Conservation (phyloP, 2,797 vertebrate genomes). For the Leuciscus waleckii region DNA sequence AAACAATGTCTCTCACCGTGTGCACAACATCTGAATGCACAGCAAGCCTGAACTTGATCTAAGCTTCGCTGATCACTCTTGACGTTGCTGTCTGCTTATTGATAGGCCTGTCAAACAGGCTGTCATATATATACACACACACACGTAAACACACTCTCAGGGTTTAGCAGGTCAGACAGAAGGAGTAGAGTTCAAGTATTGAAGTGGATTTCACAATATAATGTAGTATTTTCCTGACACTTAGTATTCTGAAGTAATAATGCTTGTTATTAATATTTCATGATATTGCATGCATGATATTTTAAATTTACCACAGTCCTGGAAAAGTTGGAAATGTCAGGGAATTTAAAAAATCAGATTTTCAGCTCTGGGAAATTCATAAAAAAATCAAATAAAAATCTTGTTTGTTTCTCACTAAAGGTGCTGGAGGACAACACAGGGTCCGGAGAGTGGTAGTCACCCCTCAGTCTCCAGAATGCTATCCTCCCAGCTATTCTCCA, state of each 20-base stretch:
- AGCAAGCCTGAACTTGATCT: constrained; percentile 56
- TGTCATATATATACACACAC: background rate
- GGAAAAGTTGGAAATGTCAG: background rate
- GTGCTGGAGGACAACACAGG: constrained; percentile 95
- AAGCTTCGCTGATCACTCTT: constrained; percentile 42
- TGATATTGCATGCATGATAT: background rate
- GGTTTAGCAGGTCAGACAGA: constrained; percentile 45
- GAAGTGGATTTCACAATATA: background rate
- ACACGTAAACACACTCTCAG: background rate
- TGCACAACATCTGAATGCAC: constrained; percentile 61
- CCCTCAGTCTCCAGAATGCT: constrained; percentile 95
- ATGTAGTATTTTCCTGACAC: background rate
- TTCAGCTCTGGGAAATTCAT: background rate
- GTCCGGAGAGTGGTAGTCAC: constrained; percentile 96
- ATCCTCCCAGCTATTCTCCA: constrained; percentile 93
- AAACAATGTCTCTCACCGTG: background rate
- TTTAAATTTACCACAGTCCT: background rate
- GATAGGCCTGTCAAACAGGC: constrained; percentile 49
- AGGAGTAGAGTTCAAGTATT: background rate
- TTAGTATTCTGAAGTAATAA: background rate
- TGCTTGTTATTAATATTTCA: background rate
- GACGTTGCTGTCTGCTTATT: constrained; percentile 24
- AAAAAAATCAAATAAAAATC: background rate
- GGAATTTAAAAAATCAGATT: background rate
- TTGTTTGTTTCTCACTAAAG: constrained; percentile 66